Conservation (phyloP, 1,140 invertebrate species). For the Leptopilina boulardi region DNA sequence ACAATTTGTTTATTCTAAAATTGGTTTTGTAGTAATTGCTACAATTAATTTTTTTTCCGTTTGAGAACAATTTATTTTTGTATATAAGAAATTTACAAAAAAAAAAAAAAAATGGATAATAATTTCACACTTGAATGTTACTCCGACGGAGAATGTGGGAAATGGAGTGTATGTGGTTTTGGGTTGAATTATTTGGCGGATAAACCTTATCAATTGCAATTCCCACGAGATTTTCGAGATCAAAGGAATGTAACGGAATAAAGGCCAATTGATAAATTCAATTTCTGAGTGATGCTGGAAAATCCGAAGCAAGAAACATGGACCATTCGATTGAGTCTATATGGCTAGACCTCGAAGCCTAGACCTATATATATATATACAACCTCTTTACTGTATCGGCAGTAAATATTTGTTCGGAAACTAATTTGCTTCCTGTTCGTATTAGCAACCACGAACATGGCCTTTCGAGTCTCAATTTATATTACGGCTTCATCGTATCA, state of each 20-base stretch:
- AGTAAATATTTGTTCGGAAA: slow-evolving; percentile 27
- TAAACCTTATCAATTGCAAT: neutral
- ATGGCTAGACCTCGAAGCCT: neutral
- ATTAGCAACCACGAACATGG: slow-evolving; percentile 13
- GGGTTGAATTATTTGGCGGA: neutral
- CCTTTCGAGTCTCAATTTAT: slow-evolving; percentile 1
- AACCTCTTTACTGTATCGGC: slow-evolving; percentile 13
- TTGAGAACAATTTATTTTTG: too few species aligned
- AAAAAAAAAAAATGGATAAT: too few species aligned
- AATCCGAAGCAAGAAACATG: slow-evolving; percentile 17
- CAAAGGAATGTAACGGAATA: slow-evolving; percentile 22
- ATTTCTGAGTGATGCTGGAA: slow-evolving; percentile 20
- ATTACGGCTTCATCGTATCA: neutral
- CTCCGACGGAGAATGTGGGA: too few species aligned
- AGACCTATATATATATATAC: neutral
- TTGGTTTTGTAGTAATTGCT: too few species aligned
- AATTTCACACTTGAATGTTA: too few species aligned
- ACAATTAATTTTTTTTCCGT: too few species aligned
- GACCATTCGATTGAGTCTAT: neutral
- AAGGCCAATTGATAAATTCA: slow-evolving; percentile 5
- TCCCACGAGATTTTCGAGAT: neutral
- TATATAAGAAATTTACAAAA: too few species aligned
- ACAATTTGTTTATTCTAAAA: too few species aligned
- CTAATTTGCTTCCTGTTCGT: slow-evolving; percentile 25
- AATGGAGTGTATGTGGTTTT: too few species aligned